Evolutionary conservation across 2,113 vertebrate species (phyloP), one percentile per base, ranked within the genome.

Genomic region (Ploceus nigricollis): DNA sequence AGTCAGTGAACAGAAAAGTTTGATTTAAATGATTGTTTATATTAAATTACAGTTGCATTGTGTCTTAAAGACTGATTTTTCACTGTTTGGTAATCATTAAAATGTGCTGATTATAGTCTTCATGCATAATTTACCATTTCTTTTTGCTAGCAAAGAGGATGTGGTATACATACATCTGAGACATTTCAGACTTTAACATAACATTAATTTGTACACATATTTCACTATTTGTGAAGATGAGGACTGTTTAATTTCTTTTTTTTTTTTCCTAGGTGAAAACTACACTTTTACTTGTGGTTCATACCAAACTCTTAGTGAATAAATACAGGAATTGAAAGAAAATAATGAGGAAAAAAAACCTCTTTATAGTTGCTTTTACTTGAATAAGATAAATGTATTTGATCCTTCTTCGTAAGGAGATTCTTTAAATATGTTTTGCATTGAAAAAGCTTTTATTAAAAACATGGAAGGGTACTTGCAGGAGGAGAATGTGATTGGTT

Each of bases 61-160:
- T 93, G 73, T 65, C 70, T 69, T 28, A 22, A 93, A 80, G 71
- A 23, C 58, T 86, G 76, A 20, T 80, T 92, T 88, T 89, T 53
- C 80, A 28, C 37, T 89, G n/a, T 53, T 76, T 23, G 48, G 31
- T 86, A 65, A 28, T 37, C 31, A 77, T 60, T 68, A 83, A 83
- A 89, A 72, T 73, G 28, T 73, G n/a, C 50, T 71, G 56, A 70
- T 92, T 75, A 51, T 75, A 35, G 44, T 58, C 45, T 80, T 85
- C 47, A 48, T 80, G 45, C 51, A 51, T 88, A 79, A 72, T 76
- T 87, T 63, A 56, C 25, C 19, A 30, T 93, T 82, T 79, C 1
- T 56, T 85, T 90, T 85, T 88, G 27, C 65, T 85, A 51, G 65
- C 51, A 84, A 72, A 87, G 39, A 68, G 19, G 21, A 25, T 33